phyloP scores from a whole-genome alignment of 2,797 vertebrate genomes.

The Crenuchus spilurus region DNA sequence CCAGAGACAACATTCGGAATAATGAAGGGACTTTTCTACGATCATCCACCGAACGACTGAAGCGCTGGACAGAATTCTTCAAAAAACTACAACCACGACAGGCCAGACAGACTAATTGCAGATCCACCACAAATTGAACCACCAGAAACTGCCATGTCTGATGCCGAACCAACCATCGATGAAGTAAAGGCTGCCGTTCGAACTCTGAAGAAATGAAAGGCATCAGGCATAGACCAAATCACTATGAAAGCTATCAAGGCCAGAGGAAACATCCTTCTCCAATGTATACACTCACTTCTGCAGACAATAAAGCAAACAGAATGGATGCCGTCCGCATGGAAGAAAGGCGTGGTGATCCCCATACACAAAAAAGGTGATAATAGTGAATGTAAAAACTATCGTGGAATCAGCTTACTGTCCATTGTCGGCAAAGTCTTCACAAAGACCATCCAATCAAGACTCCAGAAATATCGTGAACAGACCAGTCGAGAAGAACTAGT shows the following conservation, averaged over 20 bases:
- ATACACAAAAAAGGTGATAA: too few relatives aligned
- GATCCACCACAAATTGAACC: too few relatives aligned
- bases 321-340: neutral
- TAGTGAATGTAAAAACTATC: slow-evolving; percentile 13
- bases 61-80: too few relatives aligned
- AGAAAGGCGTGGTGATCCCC: neutral
- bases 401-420: slow-evolving; percentile 6
- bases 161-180: too few relatives aligned
- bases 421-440: slow-evolving; percentile 15
- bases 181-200: too few relatives aligned
- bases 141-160: too few relatives aligned
- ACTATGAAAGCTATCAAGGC: neutral
- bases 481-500: neutral
- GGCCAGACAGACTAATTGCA: too few relatives aligned
- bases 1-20: too few relatives aligned
- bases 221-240: neutral
- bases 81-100: too few relatives aligned
- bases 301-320: neutral
- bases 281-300: too few relatives aligned
- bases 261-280: neutral
- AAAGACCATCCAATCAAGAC: neutral
- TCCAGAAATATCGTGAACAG: neutral
- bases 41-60: too few relatives aligned
- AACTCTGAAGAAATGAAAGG: neutral
- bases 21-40: too few relatives aligned